Percentiles rank a stretch among this genome's conserved stretches.
phyloP scores from a whole-genome alignment of 2,797 vertebrate species.

The Sardinella longiceps region DNA sequence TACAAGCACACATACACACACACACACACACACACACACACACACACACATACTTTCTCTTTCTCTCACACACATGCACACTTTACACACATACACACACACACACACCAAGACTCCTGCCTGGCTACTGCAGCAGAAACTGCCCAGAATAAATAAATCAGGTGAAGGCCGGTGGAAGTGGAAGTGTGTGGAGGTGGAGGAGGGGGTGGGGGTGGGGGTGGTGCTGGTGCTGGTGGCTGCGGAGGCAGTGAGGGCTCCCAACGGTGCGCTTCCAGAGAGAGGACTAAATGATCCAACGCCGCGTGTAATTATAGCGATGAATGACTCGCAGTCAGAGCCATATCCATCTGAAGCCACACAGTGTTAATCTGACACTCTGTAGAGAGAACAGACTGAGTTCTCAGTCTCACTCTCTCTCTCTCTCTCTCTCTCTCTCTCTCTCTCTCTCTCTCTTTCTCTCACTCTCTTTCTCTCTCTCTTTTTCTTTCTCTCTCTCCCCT shows the following conservation, averaged over 20 bases:
- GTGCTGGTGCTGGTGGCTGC: no score
- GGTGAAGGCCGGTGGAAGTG: not conserved
- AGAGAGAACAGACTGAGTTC: not conserved
- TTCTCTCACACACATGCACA: no score
- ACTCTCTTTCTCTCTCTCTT: not conserved
- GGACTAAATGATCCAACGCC: slow-evolving; percentile 15
- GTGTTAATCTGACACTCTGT: not conserved
- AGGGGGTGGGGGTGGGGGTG: no score
- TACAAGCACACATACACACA: no score
- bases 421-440: not conserved
- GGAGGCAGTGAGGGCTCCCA: not conserved
- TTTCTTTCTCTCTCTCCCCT: not conserved
- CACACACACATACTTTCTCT: no score
- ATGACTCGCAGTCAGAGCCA: slow-evolving; percentile 9
- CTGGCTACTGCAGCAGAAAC: not conserved
- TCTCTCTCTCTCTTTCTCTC: not conserved
- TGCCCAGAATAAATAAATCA: slow-evolving; percentile 16
- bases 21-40: no score
- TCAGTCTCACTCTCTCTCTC: not conserved
- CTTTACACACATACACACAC: not conserved
- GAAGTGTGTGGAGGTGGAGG: no score
- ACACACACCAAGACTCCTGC: not conserved
- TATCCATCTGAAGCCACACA: slow-evolving; percentile 3
- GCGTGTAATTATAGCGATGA: slow-evolving; percentile 16
- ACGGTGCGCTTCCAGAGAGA: not conserved